Conservation (phyloP, 2,888 invertebrate genomes). For the Autographa gamma region DNA sequence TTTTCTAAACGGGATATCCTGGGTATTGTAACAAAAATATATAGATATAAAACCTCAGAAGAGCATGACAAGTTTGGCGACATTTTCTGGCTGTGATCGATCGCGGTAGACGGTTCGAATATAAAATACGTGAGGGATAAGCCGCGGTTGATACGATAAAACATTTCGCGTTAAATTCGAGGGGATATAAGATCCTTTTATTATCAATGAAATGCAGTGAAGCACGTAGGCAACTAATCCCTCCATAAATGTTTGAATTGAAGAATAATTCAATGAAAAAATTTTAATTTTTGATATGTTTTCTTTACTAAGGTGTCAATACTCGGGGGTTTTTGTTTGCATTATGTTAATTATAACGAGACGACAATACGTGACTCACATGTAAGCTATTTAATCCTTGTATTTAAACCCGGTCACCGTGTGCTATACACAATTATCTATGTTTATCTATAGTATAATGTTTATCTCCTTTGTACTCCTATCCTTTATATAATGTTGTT, state of each 20-base stretch:
- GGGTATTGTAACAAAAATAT: neutral
- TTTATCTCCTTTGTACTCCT: too few relatives aligned
- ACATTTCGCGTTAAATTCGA: slow-evolving; percentile 10
- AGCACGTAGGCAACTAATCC: neutral
- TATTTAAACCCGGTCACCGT: too few relatives aligned
- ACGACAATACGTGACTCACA: too few relatives aligned
- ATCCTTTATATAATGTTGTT: too few relatives aligned
- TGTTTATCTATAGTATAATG: too few relatives aligned
- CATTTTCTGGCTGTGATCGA: slow-evolving; percentile 36
- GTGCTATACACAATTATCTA: too few relatives aligned
- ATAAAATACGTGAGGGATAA: slow-evolving; percentile 21
- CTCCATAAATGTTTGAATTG: neutral
- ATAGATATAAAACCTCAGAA: slow-evolving; percentile 15
- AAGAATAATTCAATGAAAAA: neutral
- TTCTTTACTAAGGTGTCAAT: neutral
- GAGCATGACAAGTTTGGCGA: slow-evolving; percentile 15
- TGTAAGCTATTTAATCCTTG: too few relatives aligned
- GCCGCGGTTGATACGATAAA: slow-evolving; percentile 18
- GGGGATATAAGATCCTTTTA: slow-evolving; percentile 6
- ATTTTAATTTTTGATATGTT: neutral
- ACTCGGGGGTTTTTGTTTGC: too few relatives aligned
- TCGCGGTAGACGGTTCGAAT: slow-evolving; percentile 16
- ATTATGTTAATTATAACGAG: too few relatives aligned
- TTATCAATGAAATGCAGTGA: slow-evolving; percentile 3
- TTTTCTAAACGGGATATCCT: neutral